Conservation (phyloP, 2,113 vertebrate genomes). For the Sapayoa aenigma region DNA sequence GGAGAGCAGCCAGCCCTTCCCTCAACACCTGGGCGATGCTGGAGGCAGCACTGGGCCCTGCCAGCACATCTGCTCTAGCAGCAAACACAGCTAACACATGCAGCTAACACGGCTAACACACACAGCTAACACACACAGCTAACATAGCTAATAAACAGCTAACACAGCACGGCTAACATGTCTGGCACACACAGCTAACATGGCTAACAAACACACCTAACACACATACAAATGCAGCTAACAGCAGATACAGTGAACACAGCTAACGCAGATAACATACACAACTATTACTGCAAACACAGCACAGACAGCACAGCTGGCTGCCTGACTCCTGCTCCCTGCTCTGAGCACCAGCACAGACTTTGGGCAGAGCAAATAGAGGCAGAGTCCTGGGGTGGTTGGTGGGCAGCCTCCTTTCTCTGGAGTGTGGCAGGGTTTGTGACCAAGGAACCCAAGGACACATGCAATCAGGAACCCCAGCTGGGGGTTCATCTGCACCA, state of each 20-base stretch:
- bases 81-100: background rate
- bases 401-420: background rate
- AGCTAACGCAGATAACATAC: background rate
- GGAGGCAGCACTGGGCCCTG: background rate
- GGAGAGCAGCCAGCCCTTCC: background rate
- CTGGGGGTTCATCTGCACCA: fast-evolving
- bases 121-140: background rate
- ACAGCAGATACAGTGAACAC: no score
- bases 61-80: background rate
- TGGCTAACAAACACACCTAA: background rate
- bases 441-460: background rate
- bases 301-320: background rate
- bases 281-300: background rate
- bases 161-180: background rate
- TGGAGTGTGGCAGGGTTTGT: background rate
- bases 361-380: background rate
- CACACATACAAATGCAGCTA: no score
- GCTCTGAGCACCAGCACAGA: background rate
- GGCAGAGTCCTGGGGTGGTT: background rate
- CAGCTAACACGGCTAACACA: background rate
- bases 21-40: background rate
- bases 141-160: no score
- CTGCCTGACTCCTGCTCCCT: background rate
- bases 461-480: fast-evolving
- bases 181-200: background rate